Evolutionary conservation across 1,140 invertebrate species (phyloP).

Genomic region (Drosophila mauritiana): DNA sequence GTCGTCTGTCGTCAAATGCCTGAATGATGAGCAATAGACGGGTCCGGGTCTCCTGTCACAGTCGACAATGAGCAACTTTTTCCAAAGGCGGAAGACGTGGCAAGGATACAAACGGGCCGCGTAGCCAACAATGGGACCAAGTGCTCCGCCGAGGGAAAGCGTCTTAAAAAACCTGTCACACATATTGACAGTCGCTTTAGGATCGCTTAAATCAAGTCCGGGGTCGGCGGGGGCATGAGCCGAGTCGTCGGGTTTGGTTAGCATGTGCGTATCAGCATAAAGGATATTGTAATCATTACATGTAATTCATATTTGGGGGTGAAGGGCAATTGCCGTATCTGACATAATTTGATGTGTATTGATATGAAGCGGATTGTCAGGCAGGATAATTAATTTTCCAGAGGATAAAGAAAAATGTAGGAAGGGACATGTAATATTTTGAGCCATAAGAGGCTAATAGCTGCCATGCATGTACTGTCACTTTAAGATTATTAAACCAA

Average conservation of each 20-base stretch:
- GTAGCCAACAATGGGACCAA: constrained; percentile 66
- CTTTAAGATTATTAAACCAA: background rate
- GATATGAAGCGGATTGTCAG: constrained; percentile 18
- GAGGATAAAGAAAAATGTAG: constrained; percentile 6
- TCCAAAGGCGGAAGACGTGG: constrained; percentile 28
- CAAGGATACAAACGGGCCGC: constrained; percentile 32
- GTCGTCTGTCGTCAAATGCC: constrained; percentile 56
- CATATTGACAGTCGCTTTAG: constrained; percentile 54
- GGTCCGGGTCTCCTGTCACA: constrained; percentile 58
- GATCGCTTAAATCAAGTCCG: constrained; percentile 55
- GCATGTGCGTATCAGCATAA: constrained; percentile 45
- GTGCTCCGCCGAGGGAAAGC: constrained; percentile 44
- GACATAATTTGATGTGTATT: constrained; percentile 44
- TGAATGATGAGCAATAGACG: constrained; percentile 82
- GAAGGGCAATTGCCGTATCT: constrained; percentile 37
- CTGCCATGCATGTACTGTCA: background rate
- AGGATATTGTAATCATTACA: constrained; percentile 35
- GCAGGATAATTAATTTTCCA: constrained; percentile 25
- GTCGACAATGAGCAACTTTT: constrained; percentile 77
- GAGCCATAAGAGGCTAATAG: background rate
- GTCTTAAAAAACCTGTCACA: constrained; percentile 63
- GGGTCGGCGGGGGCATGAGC: constrained; percentile 18
- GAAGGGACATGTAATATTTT: constrained; percentile 2
- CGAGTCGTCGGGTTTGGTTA: constrained; percentile 16
- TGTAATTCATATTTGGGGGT: constrained; percentile 5